phyloP scores from a whole-genome alignment of 2,888 invertebrate species.

The Dasysyrphus tricinctus region DNA sequence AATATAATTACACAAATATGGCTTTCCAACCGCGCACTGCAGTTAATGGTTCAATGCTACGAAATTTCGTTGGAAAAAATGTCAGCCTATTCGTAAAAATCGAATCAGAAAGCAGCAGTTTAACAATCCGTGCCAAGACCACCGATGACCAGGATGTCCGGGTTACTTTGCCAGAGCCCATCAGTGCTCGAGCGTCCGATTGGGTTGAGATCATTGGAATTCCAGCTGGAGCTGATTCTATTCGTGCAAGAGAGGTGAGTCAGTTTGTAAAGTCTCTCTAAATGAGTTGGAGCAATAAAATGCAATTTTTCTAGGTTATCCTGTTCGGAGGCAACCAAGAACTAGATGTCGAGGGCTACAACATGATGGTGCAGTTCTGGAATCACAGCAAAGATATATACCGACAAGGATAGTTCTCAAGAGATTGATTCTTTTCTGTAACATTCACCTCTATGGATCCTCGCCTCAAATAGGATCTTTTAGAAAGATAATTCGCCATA shows the following conservation, averaged over 20 bases:
- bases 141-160: conserved; percentile 79
- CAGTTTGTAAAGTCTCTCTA: not conserved
- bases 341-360: conserved; percentile 81
- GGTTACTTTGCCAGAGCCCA: conserved; percentile 78
- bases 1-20: conserved; percentile 76
- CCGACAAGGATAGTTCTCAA: conserved; percentile 42
- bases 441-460: not conserved
- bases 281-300: conserved; percentile 1
- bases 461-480: not conserved
- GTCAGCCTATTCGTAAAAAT: conserved; percentile 81
- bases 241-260: conserved; percentile 81
- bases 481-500: not conserved
- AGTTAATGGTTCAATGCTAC: conserved; percentile 80
- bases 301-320: conserved; percentile 78
- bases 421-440: not conserved
- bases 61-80: conserved; percentile 79
- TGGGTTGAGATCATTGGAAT: conserved; percentile 83
- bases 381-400: conserved; percentile 78
- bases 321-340: conserved; percentile 81
- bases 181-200: conserved; percentile 78
- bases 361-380: conserved; percentile 81
- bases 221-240: conserved; percentile 77
- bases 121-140: conserved; percentile 78
- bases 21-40: conserved; percentile 80
- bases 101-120: conserved; percentile 78